These are phyloP conservation scores for Tetheella fluctuosa DNA, from an alignment of 2,888 invertebrate species.

Conservation along the genomic window DNA sequence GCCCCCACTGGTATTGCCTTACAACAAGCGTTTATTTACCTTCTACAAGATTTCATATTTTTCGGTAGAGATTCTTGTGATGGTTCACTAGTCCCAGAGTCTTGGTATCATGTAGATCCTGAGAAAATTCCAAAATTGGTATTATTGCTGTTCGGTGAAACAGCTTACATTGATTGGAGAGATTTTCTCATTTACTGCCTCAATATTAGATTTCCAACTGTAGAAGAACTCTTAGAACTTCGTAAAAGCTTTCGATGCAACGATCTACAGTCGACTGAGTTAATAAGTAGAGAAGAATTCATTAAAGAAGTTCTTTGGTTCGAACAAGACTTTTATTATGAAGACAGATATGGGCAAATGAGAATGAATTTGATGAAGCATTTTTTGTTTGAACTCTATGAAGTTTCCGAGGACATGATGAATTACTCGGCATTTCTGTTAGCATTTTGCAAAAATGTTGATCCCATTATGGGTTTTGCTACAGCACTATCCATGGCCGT, in stretches of 20 bases:
- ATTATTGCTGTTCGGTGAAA: conserved; percentile 78
- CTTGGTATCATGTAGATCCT: conserved; percentile 72
- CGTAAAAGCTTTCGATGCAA: conserved; percentile 74
- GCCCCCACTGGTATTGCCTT: conserved; percentile 71
- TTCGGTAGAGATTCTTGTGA: conserved; percentile 75
- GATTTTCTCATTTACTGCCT: conserved; percentile 86
- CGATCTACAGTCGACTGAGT: conserved; percentile 71
- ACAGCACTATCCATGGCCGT: conserved; percentile 83
- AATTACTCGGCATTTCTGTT: conserved; percentile 86
- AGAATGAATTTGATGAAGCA: conserved; percentile 76
- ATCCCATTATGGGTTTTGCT: conserved; percentile 82
- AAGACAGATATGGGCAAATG: conserved; percentile 50
- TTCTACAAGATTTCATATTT: conserved; percentile 79
- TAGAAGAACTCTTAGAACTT: conserved; percentile 78
- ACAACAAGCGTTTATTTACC: conserved; percentile 77
- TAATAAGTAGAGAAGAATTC: conserved; percentile 63
- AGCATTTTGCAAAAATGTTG: conserved; percentile 84
- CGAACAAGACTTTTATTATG: conserved; percentile 59
- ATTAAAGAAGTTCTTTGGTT: conserved; percentile 66
- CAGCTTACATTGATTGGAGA: conserved; percentile 85
- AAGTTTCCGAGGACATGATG: conserved; percentile 69
- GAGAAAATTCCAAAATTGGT: conserved; percentile 74
- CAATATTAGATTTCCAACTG: conserved; percentile 80
- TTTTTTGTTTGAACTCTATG: conserved; percentile 84
- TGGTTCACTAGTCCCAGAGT: conserved; percentile 59